Evolutionary conservation across 2,797 vertebrate species (phyloP), one percentile per base, ranked within the genome.

Genomic region (Danio kyathit): DNA sequence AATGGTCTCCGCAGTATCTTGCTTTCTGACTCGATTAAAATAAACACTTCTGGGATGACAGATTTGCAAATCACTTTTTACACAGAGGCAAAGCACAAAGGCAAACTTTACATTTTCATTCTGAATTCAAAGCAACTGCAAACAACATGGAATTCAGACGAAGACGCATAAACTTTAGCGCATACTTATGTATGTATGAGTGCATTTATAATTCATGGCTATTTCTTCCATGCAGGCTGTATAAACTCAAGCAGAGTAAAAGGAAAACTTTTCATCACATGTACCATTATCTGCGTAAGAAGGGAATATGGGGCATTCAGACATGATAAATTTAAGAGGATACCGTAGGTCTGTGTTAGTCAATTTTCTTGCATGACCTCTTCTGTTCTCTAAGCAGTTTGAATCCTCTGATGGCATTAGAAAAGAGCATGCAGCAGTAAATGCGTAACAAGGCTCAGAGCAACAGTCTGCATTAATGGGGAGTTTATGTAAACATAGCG

Each of bases 281-380:
- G 21, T 43, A 76, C 72, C 59, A 83, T 79, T 87, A 81, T 57
- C 72, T 40, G 41, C 13, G 10, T 40, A 71, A 78, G 44, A 48
- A 61, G 56, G 59, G 77, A 76, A 83, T 79, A 72, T 54, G 9
- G 71, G 63, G 5, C 7, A 83, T 81, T 76, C 71, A 76, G 73
- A 67, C 48, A 80, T 74, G 75, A 87, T 82, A 70, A 21, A 87
- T 87, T 88, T 74, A 83, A 82, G 43, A 83, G 79, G 72, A 85
- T 76, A 46, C 29, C 29, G 29, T 29, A 29, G 78, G 73, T 71
- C 79, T 79, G 71, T 71, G 63, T 64, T 64, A 14, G 72, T 46
- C 49, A 63, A 51, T 49, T 80, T 84, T 83, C 51, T 80, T 64
- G 19, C 56, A 73, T 16, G n/a, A 48, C 38, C 75, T 79, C 73